phyloP scores from a whole-genome alignment of 2,113 vertebrate species.

The Melierax canorus region DNA sequence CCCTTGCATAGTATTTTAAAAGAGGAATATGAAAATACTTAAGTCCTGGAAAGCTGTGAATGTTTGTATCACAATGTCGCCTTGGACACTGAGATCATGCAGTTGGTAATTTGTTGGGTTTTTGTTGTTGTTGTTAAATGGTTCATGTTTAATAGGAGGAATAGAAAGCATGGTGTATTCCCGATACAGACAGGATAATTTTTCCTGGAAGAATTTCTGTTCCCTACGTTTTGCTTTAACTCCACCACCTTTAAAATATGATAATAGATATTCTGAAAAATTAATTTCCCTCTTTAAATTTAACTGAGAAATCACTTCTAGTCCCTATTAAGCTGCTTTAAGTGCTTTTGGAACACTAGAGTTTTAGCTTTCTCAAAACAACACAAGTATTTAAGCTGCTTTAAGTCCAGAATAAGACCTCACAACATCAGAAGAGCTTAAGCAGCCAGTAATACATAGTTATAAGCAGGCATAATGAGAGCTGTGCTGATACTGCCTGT shows the following conservation, averaged over 20 bases:
- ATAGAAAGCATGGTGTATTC: neutral
- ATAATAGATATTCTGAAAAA: neutral
- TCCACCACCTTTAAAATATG: accelerated
- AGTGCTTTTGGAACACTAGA: neutral
- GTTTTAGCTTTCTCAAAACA: neutral
- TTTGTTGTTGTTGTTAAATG: neutral
- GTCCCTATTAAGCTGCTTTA: neutral
- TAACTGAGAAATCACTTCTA: neutral
- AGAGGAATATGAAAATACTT: neutral
- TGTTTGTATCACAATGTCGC: accelerated
- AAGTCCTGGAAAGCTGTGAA: neutral
- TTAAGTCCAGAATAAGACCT: neutral
- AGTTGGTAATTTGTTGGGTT: neutral
- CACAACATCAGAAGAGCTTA: neutral
- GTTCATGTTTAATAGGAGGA: neutral
- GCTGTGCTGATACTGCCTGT: neutral
- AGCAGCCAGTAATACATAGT: neutral
- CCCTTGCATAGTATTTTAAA: neutral
- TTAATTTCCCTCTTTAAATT: neutral
- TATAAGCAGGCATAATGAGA: neutral
- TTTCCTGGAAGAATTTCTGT: neutral
- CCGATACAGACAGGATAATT: neutral
- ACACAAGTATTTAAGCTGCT: neutral
- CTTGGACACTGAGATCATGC: neutral
- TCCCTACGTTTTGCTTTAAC: neutral